phyloP scores from a whole-genome alignment of 2,888 invertebrate species.

The Brachypalpus laphriformis region DNA sequence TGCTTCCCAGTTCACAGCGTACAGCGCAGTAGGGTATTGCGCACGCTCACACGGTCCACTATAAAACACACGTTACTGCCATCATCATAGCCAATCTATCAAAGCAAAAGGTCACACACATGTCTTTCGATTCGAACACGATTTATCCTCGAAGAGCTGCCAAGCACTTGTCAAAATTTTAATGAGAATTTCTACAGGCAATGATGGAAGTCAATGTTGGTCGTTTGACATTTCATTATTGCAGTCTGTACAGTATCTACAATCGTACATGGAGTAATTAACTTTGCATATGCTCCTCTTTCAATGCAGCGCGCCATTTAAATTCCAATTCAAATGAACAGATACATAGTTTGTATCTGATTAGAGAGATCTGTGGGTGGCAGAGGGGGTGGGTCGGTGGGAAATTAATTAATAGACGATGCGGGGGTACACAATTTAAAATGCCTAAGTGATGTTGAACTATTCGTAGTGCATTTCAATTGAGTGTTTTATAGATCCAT shows the following conservation, averaged over 20 bases:
- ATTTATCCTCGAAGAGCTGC: conserved; percentile 70
- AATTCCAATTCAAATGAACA: conserved; percentile 60
- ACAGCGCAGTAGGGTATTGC: no score
- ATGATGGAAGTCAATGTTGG: conserved; percentile 32
- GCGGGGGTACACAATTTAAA: conserved; percentile 64
- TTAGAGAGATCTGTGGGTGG: conserved; percentile 7
- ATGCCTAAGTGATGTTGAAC: conserved; percentile 65
- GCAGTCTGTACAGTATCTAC: background rate
- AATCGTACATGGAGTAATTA: conserved; percentile 62
- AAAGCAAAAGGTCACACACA: conserved; percentile 60
- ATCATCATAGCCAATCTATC: conserved; percentile 42
- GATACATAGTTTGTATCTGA: conserved; percentile 15
- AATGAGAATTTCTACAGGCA: conserved; percentile 56
- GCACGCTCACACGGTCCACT: conserved; percentile 8
- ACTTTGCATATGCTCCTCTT: conserved; percentile 68
- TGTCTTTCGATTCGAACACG: conserved; percentile 64
- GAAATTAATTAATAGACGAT: conserved; percentile 52
- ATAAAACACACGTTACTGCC: background rate
- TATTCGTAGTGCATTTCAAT: conserved; percentile 61
- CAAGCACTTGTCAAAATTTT: conserved; percentile 69
- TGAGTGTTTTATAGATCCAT: conserved; percentile 63
- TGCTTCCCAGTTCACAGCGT: no score
- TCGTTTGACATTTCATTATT: conserved; percentile 68
- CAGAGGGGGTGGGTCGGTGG: background rate
- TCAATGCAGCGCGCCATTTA: conserved; percentile 45